These are phyloP conservation scores for Hycleus cichorii DNA, from an alignment of 1,140 invertebrate genomes.

Conservation along the genomic window DNA sequence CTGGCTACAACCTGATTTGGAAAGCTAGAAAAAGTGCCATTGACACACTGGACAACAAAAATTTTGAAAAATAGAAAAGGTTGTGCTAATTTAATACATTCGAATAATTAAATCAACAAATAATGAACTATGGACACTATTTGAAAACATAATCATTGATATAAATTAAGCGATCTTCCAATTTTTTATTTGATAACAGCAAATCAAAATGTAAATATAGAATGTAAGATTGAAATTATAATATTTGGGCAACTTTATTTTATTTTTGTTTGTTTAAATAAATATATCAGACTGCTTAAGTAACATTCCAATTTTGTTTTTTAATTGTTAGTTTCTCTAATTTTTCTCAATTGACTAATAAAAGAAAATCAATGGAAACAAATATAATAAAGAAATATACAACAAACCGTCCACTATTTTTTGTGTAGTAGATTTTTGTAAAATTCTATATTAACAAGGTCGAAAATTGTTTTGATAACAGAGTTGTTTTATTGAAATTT, in stretches of 20 bases:
- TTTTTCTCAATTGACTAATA: too few species aligned
- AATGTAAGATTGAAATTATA: conserved; percentile 5
- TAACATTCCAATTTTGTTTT: conserved; percentile 10
- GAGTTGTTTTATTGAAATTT: conserved; percentile 27
- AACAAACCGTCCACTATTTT: conserved; percentile 22
- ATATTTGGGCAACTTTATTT: conserved; percentile 1
- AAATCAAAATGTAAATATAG: conserved; percentile 19
- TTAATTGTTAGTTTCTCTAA: neutral
- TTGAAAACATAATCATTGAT: conserved; percentile 9
- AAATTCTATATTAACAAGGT: conserved; percentile 3
- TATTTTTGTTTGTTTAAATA: neutral
- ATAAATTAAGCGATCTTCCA: conserved; percentile 19
- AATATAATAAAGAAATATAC: neutral
- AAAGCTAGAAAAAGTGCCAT: conserved; percentile 19
- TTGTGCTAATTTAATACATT: conserved; percentile 4
- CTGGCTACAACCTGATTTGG: conserved; percentile 4
- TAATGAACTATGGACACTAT: neutral
- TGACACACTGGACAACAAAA: conserved; percentile 7
- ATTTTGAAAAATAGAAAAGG: neutral
- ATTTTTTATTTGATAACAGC: conserved; percentile 8
- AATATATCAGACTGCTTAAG: neutral
- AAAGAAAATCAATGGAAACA: neutral
- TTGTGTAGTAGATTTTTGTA: conserved; percentile 7
- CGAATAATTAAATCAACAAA: neutral
- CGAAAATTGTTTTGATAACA: conserved; percentile 8